Evolutionary conservation across 2,888 invertebrate species (phyloP).

Genomic region (Eupelmus urozonus): DNA sequence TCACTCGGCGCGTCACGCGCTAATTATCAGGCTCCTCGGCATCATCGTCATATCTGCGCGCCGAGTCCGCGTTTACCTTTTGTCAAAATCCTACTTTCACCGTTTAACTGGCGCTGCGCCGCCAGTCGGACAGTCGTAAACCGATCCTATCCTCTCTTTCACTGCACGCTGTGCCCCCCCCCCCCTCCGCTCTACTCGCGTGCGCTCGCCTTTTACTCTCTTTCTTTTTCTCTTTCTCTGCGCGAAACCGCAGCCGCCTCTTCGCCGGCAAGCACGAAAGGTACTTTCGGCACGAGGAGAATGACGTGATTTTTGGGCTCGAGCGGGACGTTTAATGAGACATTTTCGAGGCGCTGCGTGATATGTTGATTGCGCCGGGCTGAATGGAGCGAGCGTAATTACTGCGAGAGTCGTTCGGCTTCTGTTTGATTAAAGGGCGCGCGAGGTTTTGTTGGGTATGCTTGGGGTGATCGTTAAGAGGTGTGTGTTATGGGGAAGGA

Average conservation of each 20-base stretch:
- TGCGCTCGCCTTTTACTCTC: constrained; percentile 56
- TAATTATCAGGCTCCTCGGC: constrained; percentile 46
- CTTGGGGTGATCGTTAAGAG: too few relatives aligned
- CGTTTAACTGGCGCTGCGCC: constrained; percentile 64
- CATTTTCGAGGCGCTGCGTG: not conserved
- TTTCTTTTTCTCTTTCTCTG: constrained; percentile 60
- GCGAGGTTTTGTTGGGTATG: too few relatives aligned
- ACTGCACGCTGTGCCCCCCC: not conserved
- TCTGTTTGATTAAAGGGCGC: too few relatives aligned
- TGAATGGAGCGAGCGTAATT: not conserved
- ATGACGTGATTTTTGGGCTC: not conserved
- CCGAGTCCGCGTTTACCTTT: constrained; percentile 58
- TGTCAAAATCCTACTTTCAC: constrained; percentile 72
- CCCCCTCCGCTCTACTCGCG: not conserved
- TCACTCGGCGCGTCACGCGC: constrained; percentile 52
- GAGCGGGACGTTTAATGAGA: not conserved
- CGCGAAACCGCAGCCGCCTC: not conserved
- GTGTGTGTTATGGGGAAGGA: too few relatives aligned
- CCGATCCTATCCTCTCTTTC: constrained; percentile 38
- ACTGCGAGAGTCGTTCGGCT: too few relatives aligned
- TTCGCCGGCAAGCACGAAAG: not conserved
- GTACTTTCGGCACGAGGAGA: constrained; percentile 30
- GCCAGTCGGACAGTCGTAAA: constrained; percentile 45
- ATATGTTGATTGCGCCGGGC: not conserved
- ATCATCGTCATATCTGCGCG: constrained; percentile 23